phyloP scores from a whole-genome alignment of 1,140 invertebrate species.

The Drosophila tani region DNA sequence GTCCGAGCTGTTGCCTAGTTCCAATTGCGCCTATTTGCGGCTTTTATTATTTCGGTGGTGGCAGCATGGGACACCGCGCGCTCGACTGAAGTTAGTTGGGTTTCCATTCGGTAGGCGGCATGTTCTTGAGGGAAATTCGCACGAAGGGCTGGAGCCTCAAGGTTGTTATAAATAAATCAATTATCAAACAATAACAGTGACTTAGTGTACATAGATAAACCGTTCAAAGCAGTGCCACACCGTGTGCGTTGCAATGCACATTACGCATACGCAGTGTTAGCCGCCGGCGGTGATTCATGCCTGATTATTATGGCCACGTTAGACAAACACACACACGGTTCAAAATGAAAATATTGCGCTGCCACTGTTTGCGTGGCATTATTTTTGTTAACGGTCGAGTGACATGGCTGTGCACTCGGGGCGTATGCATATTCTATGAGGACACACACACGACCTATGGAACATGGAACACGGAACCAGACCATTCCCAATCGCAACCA shows the following conservation, averaged over 20 bases:
- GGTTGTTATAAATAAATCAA: slow-evolving; percentile 52
- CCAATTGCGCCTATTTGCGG: slow-evolving; percentile 23
- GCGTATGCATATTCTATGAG: slow-evolving; percentile 50
- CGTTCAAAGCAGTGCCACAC: background rate
- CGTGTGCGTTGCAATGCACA: slow-evolving; percentile 6
- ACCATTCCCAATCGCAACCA: slow-evolving; percentile 9
- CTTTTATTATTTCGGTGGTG: slow-evolving; percentile 13
- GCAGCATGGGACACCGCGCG: background rate
- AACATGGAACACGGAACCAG: background rate
- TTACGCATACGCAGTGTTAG: slow-evolving; percentile 35
- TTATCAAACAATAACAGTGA: slow-evolving; percentile 21
- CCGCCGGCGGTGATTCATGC: slow-evolving; percentile 16
- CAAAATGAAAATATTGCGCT: slow-evolving; percentile 17
- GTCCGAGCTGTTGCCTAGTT: slow-evolving; percentile 58
- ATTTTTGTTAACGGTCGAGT: slow-evolving; percentile 40
- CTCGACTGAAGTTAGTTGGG: slow-evolving; percentile 50
- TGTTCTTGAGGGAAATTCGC: slow-evolving; percentile 64
- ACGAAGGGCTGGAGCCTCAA: slow-evolving; percentile 59
- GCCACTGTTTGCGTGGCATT: slow-evolving; percentile 26
- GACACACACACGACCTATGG: slow-evolving; percentile 11
- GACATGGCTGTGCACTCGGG: slow-evolving; percentile 50
- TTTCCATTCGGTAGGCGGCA: slow-evolving; percentile 61
- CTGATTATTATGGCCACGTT: slow-evolving; percentile 17
- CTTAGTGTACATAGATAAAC: background rate
- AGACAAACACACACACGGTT: slow-evolving; percentile 12